A percentile compares a stretch with the other conserved stretches of the same genome.
phyloP scores from a whole-genome alignment of 2,113 vertebrate genomes.

The Rutilus rutilus region DNA sequence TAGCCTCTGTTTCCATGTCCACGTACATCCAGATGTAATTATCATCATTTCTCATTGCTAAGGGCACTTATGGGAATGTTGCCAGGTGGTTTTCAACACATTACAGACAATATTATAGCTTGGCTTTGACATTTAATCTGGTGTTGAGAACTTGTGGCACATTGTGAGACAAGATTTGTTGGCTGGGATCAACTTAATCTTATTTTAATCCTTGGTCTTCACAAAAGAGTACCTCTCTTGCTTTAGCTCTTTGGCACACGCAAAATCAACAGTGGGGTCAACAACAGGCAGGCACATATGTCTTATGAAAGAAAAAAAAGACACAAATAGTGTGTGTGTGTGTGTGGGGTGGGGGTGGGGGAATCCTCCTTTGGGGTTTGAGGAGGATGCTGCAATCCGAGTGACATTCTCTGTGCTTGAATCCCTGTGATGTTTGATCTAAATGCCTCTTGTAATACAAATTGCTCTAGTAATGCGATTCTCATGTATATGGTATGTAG shows the following conservation, averaged over 20 bases:
- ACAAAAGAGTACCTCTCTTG: constrained; percentile 8
- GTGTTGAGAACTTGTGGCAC: constrained; percentile 31
- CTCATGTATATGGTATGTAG: not conserved
- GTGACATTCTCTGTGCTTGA: not conserved
- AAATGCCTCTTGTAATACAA: not conserved
- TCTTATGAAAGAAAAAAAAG: not conserved
- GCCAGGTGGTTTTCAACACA: constrained; percentile 35
- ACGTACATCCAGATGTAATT: constrained; percentile 55
- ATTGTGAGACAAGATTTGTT: constrained; percentile 24
- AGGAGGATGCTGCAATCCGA: constrained; percentile 12
- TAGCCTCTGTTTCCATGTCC: constrained; percentile 23
- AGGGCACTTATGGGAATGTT: constrained; percentile 30
- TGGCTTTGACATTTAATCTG: constrained; percentile 35
- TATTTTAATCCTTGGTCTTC: constrained; percentile 31
- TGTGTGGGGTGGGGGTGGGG: no score
- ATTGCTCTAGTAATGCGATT: not conserved
- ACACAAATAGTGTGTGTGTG: not conserved
- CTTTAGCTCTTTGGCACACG: constrained; percentile 1
- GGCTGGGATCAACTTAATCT: constrained; percentile 27
- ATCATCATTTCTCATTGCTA: constrained; percentile 56
- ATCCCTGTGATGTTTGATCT: not conserved
- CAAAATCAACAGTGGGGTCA: not conserved
- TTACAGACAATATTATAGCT: constrained; percentile 25
- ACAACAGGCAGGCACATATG: not conserved
- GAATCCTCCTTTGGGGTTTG: not conserved